These are phyloP conservation scores for Pteropus rufus DNA, from an alignment of 2,797 vertebrate species.

Conservation along the genomic window DNA sequence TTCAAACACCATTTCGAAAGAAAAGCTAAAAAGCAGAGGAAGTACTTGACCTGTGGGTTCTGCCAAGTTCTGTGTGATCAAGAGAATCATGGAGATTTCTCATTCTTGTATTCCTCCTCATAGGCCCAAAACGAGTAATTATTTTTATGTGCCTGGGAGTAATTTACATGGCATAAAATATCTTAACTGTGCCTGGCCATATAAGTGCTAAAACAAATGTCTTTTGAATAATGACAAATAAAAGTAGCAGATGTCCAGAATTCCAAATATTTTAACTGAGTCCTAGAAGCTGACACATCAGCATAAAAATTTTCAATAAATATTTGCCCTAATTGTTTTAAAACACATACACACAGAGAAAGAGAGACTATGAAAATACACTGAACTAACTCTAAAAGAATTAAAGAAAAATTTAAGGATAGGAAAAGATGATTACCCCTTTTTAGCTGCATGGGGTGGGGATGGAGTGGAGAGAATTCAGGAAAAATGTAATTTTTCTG, in stretches of 20 bases:
- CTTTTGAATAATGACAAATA: slow-evolving; percentile 21
- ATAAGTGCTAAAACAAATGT: slow-evolving; percentile 12
- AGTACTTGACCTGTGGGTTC: not conserved
- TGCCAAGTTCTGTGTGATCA: not conserved
- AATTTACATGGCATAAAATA: slow-evolving; percentile 5
- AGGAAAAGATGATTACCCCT: not conserved
- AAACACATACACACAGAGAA: not conserved
- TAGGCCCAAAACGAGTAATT: not conserved
- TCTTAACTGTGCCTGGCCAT: not conserved
- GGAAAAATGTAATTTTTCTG: not conserved
- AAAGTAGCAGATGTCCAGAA: not conserved
- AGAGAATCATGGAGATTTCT: not conserved
- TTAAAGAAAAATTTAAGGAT: not conserved
- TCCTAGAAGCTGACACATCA: not conserved
- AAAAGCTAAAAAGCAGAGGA: not conserved
- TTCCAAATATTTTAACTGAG: slow-evolving; percentile 2
- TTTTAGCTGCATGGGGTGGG: not conserved
- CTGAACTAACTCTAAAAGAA: not conserved
- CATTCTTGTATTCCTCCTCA: not conserved
- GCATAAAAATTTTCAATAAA: not conserved
- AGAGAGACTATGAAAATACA: not conserved
- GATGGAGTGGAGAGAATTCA: not conserved
- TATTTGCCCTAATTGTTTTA: not conserved
- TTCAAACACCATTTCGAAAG: not conserved
- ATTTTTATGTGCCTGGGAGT: not conserved